These are phyloP conservation scores for Grantiella picta DNA, from an alignment of 2,113 vertebrate species.

Conservation along the genomic window DNA sequence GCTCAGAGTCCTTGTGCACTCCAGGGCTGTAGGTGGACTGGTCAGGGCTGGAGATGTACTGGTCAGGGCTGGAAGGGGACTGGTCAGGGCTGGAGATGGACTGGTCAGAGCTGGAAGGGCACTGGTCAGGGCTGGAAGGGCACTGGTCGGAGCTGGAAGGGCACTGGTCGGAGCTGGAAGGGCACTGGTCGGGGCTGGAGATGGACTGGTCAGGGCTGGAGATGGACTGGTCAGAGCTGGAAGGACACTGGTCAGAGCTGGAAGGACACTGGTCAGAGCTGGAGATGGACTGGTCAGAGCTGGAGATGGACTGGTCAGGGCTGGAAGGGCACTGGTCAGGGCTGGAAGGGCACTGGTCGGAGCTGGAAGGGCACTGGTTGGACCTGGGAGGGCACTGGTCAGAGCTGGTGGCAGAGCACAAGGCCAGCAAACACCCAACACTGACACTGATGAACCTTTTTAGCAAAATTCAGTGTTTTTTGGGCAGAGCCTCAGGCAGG, in stretches of 20 bases:
- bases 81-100: no score
- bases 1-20: background rate
- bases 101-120: background rate
- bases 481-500: background rate
- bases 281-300: no score
- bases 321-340: background rate
- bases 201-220: background rate
- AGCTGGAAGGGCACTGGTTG: background rate
- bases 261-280: background rate
- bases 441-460: accelerated
- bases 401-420: background rate
- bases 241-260: background rate
- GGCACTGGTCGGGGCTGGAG: background rate
- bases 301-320: background rate
- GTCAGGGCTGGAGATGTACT: background rate
- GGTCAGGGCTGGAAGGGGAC: background rate
- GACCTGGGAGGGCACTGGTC: background rate
- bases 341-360: background rate
- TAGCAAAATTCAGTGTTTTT: background rate
- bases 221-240: background rate
- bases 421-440: background rate
- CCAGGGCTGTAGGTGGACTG: background rate
- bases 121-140: background rate
- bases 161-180: background rate
- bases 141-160: background rate